These are phyloP conservation scores for Stigmatopora argus DNA, from an alignment of 2,113 vertebrate genomes.

Conservation along the genomic window DNA sequence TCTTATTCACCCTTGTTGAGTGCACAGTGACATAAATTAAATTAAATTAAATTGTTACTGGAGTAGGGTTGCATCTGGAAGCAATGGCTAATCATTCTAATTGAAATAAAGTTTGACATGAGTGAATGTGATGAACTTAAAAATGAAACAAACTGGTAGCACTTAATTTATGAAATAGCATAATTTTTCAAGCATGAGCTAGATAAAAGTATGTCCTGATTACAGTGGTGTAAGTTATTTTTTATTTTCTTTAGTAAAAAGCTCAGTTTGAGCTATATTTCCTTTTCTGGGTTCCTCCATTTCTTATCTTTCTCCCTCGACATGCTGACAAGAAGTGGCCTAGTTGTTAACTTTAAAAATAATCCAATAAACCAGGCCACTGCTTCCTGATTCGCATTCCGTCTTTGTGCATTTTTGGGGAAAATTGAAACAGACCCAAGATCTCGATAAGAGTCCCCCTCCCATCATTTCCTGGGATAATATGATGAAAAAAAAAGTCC, in stretches of 20 bases:
- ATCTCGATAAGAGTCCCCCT: conserved; percentile 38
- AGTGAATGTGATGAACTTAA: too few relatives aligned
- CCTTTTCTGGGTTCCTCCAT: background rate
- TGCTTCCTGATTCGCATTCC: conserved; percentile 51
- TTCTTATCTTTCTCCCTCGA: conserved; percentile 28
- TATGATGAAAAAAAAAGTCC: conserved; percentile 23
- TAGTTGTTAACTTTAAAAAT: conserved; percentile 68
- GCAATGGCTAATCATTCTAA: background rate
- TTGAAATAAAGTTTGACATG: too few relatives aligned
- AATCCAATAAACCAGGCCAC: conserved; percentile 67
- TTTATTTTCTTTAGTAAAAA: background rate
- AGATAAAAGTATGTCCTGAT: too few relatives aligned
- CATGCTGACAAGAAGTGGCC: conserved; percentile 55
- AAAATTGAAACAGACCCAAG: conserved; percentile 43
- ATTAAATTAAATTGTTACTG: background rate
- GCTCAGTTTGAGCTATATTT: background rate
- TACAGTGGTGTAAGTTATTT: background rate
- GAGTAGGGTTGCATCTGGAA: background rate
- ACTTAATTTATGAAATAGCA: too few relatives aligned
- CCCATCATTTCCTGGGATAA: conserved; percentile 13
- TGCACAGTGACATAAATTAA: conserved; percentile 27
- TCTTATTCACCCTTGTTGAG: conserved; percentile 41
- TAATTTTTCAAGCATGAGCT: too few relatives aligned
- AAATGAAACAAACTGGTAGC: too few relatives aligned
- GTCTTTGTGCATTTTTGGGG: conserved; percentile 56